Conservation (phyloP, 2,113 vertebrate species). For the Bos taurus region ARS-UCD2.0 NC_037349.1:54110001-54110500, state of each 20-base stretch:
- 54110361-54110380: no score
- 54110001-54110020: neutral
- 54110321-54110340: neutral
- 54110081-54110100: neutral
- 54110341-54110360: neutral
- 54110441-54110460: neutral
- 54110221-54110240: no score
- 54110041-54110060: neutral
- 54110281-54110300: neutral
- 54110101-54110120: neutral
- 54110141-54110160: rapidly evolving
- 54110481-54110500: neutral
- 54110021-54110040: neutral
- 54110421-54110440: neutral
- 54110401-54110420: neutral
- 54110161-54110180: neutral
- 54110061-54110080: neutral
- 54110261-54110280: neutral
- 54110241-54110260: neutral
- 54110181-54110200: rapidly evolving
- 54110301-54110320: neutral
- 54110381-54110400: neutral
- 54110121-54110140: neutral
- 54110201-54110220: neutral
- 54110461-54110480: neutral